phyloP scores from a whole-genome alignment of 1,140 invertebrate species.

The Drosophila repleta region DNA sequence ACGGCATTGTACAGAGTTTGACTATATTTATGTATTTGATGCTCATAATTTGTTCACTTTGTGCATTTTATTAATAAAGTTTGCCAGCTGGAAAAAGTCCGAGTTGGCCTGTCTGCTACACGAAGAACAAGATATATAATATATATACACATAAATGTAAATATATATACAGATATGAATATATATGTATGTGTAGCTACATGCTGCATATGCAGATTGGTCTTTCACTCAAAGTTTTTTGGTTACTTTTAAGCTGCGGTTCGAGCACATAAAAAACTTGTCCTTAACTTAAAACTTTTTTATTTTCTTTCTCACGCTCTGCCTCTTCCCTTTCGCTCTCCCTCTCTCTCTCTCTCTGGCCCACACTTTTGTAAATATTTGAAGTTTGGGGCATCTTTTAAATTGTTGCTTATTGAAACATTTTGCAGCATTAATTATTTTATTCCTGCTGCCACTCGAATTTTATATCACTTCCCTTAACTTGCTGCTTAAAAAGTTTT shows the following conservation, averaged over 20 bases:
- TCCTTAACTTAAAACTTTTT: constrained; percentile 18
- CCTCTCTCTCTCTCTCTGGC: background rate
- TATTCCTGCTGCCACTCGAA: constrained; percentile 1
- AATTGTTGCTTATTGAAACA: constrained; percentile 18
- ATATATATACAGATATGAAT: background rate
- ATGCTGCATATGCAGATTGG: constrained; percentile 30
- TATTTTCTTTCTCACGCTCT: background rate
- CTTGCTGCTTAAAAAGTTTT: constrained; percentile 8
- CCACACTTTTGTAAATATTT: constrained; percentile 10
- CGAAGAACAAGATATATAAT: constrained; percentile 4
- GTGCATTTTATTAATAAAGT: constrained; percentile 79
- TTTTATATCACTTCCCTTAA: background rate
- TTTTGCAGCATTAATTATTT: constrained; percentile 25
- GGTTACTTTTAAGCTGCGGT: constrained; percentile 41
- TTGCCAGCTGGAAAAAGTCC: constrained; percentile 41
- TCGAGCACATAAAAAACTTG: constrained; percentile 20
- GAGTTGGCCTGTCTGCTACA: constrained; percentile 31
- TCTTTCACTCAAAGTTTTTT: constrained; percentile 28
- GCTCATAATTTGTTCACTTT: constrained; percentile 73
- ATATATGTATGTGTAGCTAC: background rate
- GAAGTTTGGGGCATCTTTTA: constrained; percentile 16
- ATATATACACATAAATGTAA: constrained; percentile 1
- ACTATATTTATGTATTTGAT: constrained; percentile 53
- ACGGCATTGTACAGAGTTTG: constrained; percentile 46
- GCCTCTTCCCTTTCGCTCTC: background rate